A percentile compares a stretch with the other conserved stretches of the same genome.
Evolutionary conservation across 1,140 invertebrate species (phyloP).

Genomic region (Pachypsylla venusta): DNA sequence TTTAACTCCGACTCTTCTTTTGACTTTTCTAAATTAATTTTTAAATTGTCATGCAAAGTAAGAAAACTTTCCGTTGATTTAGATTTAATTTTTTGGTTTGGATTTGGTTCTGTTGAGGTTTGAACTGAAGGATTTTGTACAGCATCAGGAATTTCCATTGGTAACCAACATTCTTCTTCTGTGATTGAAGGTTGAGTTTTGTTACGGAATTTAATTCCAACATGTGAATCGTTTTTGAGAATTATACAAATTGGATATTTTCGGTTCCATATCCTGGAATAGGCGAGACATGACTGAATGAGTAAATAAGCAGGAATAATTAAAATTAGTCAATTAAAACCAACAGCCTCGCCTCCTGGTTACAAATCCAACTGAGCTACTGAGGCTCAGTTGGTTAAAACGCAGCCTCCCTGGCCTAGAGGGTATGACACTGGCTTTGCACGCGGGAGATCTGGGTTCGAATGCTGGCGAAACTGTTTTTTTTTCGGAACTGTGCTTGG

Average conservation of each 20-base stretch:
- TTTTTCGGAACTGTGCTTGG: too few relatives aligned
- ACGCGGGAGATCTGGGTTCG: too few relatives aligned
- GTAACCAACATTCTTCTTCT: constrained; percentile 10
- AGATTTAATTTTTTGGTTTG: background rate
- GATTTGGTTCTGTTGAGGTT: background rate
- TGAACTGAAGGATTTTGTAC: background rate
- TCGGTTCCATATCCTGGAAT: constrained; percentile 66
- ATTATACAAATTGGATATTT: constrained; percentile 77
- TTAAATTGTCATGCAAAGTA: background rate
- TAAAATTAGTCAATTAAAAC: background rate
- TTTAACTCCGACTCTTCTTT: constrained; percentile 2
- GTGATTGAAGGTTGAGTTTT: constrained; percentile 13
- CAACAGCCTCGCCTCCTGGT: too few relatives aligned
- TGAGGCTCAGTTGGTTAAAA: too few relatives aligned
- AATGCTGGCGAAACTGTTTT: too few relatives aligned
- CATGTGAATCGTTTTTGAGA: constrained; percentile 22
- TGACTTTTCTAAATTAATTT: background rate
- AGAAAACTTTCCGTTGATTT: background rate
- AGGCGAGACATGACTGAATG: constrained; percentile 17
- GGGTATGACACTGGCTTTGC: too few relatives aligned
- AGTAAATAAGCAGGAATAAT: background rate
- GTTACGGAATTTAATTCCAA: constrained; percentile 18
- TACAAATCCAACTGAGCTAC: too few relatives aligned
- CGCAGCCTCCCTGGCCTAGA: too few relatives aligned
- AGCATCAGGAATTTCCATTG: background rate